Base-by-base conservation (phyloP, 2,113 vertebrate species). In the Dasyornis broadbenti region DNA sequence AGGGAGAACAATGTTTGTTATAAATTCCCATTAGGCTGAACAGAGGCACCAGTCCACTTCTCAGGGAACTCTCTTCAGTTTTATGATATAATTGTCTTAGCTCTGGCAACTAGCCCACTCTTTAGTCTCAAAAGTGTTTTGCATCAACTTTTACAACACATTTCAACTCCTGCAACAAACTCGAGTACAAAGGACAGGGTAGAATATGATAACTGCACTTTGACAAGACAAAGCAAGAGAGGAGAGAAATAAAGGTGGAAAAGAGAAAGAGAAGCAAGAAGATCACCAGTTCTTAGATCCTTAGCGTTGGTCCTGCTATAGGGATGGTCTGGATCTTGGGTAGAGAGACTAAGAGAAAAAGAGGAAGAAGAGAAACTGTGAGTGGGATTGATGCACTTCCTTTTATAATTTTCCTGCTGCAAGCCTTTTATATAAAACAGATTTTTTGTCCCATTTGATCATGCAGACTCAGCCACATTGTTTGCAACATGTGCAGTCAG, bases 231-330 rank as follows among this genome's bases (percentile, higher is more conserved):
- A 33, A 57, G 7, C 2, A 63, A 73, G 52, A 50, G 18, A 52
- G 22, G 10, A 65, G 52, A 73, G 27, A 73, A 65, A 65, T 52
- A 52, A 73, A 52, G 10, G 15, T 44, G 33, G 16, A 37, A 44
- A 81, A 72, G 15, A 63, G 20, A 59, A 59, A 44, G 15, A 65
- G 15, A 50, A 50, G 27, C 37, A 50, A 59, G 47, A 70, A 54
- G 10, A 81, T 59, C 40, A 49, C 23, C 15, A 19, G 18, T 50
- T 8, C 31, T 80, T 44, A 57, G 59, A 44, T 27, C 7, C 26
- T 13, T n/a, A n/a, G 18, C 0, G 0, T 11, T 19, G 10, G 15
- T 59, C 52, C 27, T 89, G 8, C 44, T 19, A 3, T 3, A 7
- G 50, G 42, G 27, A 50, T 28, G 35, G 7, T 57, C 50, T 59